Evolutionary conservation across 1,140 invertebrate genomes (phyloP), one percentile per base, ranked within the genome.

Genomic region (Choristoneura fumiferana): DNA sequence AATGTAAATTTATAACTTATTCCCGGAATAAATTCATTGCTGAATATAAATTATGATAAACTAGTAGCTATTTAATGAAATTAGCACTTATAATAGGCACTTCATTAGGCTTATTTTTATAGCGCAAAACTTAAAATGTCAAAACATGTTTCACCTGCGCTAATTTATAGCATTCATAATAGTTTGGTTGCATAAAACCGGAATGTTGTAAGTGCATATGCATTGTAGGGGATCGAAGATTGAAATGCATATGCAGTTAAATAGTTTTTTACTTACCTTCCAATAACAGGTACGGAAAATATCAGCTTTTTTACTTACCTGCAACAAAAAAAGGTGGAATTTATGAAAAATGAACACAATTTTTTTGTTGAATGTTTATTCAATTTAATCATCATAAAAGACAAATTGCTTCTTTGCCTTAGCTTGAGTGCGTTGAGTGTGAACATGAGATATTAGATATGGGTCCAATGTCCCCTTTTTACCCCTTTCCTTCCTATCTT

Each of bases 251-350:
- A 54, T 4, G 8, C 22, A 45, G 8, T 15, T 45, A 45, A 1
- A 17, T n/a, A 10, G 22, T 49, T 22, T 45, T 49, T 12, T 33
- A 33, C 43, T 49, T 49, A 49, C 43, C 43, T 29, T 49, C 1
- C 22, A 9, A 22, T 9, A 12, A 29, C 17, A 5, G 56, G 22
- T 40, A 40, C 33, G 37, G 22, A 37, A 17, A 55, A 43, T 45
- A 34, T 49, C 33, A 15, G 57, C 49, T 45, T 45, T 65, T 67
- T 65, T 33, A 64, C 54, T 71, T 68, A 66, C 67, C 54, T 71
- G 67, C 57, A 69, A 72, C 64, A 66, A 54, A 37, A n/a, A 35
- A 55, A 62, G 64, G 62, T 29, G 18, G 43, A 49, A 49, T 49
- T 29, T 49, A 17, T 22, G 43, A 10, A 49, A 49, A 22, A 17